A percentile compares a stretch with the other conserved stretches of the same genome.
phyloP scores from a whole-genome alignment of 2,113 vertebrate species.

The Laticauda laticaudata region DNA sequence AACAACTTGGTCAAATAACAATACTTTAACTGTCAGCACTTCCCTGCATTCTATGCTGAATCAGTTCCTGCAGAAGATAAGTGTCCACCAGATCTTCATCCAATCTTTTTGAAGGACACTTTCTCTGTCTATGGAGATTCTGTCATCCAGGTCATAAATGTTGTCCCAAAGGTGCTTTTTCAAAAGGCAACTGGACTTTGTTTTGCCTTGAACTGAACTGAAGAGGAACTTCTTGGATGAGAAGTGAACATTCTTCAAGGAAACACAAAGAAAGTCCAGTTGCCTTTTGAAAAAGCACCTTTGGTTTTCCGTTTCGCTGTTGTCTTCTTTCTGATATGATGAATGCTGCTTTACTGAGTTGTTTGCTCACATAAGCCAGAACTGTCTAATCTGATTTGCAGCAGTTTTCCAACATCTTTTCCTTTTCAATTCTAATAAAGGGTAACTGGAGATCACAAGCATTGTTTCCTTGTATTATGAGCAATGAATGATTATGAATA shows the following conservation, averaged over 20 bases:
- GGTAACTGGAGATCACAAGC: neutral
- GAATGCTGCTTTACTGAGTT: neutral
- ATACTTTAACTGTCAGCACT: neutral
- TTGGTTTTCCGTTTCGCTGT: neutral
- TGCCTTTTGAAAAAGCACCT: neutral
- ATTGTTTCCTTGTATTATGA: neutral
- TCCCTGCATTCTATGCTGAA: neutral
- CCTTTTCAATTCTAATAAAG: neutral
- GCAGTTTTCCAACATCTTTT: neutral
- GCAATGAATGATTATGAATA: neutral
- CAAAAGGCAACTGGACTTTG: neutral
- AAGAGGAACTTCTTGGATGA: neutral
- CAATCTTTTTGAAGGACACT: neutral
- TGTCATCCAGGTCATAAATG: neutral
- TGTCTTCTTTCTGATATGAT: neutral
- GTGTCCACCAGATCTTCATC: neutral
- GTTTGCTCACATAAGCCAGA: too few relatives aligned
- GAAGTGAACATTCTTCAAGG: neutral
- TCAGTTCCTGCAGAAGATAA: neutral
- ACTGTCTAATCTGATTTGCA: neutral
- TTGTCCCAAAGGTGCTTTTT: neutral
- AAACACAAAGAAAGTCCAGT: neutral
- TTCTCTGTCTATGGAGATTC: neutral
- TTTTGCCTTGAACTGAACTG: neutral
- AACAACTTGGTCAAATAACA: neutral